Base-by-base conservation (phyloP, 2,797 vertebrate species). In the Hafferia zeledoni region DNA sequence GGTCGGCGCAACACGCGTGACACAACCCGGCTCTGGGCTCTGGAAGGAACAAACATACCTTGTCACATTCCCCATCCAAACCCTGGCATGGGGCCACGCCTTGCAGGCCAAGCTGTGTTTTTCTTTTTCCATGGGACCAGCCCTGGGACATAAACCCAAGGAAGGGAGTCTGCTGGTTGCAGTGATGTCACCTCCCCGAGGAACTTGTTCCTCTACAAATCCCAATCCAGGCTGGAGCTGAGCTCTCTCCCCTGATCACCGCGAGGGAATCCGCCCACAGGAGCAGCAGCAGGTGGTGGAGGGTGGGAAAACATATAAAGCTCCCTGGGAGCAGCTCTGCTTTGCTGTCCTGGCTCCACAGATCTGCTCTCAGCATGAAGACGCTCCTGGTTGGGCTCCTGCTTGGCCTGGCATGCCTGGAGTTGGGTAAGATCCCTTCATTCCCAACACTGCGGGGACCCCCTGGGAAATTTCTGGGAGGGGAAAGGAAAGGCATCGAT, bases 321-420 rank as follows among this genome's bases (percentile, higher is more conserved):
- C 16, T 93, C 17, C 72, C 47, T 8, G 17, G 37, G 30, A 95
- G 37, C 49, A 76, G 74, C 33, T 76, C 9, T 49, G 18, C 59
- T 53, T 70, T 69, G 9, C 41, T 81, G 23, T 30, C 37, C 47
- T 2, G 9, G 25, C 84, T 83, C 75, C 50, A 71, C 35, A 9
- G 79, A 72, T 72, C 94, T 90, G n/a, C 89, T 53, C 24, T 70
- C 91, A 94, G 49, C 55, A 97, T 97, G 96, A 97, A 96, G 93
- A 84, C 30, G 0, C 63, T 93, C 57, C 74, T 96, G 77, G 1
- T 84, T 61, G 85, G 77, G 13, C 3, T 97, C 44, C 94, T 97
- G 52, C 70, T 94, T 77, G 85, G 95, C 37, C 59, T 96, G 77
- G 63, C 67, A 0, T 94, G 30, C 13, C 0, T 94, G 63, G 93